These are phyloP conservation scores for Illadopsis cleaveri DNA, from an alignment of 2,113 vertebrate species.

Conservation along the genomic window DNA sequence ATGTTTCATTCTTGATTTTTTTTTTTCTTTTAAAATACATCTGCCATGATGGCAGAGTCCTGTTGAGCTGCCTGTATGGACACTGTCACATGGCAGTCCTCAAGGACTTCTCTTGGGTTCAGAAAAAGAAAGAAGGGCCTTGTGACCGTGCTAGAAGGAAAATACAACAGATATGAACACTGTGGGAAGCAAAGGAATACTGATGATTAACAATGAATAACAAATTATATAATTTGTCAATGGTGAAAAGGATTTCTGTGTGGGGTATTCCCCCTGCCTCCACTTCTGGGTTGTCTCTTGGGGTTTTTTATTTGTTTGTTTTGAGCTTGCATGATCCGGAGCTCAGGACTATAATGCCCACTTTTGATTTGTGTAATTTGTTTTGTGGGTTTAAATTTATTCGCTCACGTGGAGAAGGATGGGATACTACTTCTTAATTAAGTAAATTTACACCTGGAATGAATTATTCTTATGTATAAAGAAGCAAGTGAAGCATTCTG, in stretches of 20 bases:
- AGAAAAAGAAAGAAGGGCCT: neutral
- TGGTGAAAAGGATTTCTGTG: neutral
- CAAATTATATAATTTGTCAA: neutral
- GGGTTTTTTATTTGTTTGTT: neutral
- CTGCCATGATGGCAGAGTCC: neutral
- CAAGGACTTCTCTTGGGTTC: neutral
- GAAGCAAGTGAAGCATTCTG: conserved; percentile 36
- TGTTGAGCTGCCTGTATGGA: neutral
- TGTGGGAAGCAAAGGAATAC: neutral
- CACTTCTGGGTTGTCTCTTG: neutral
- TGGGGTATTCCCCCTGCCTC: neutral
- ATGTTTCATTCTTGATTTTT: neutral
- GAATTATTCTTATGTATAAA: conserved; percentile 11
- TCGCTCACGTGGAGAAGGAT: neutral
- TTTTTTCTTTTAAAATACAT: neutral
- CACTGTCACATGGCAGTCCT: neutral
- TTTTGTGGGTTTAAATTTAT: conserved; percentile 16
- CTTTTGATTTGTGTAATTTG: neutral
- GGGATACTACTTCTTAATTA: conserved; percentile 8
- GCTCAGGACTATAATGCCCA: neutral
- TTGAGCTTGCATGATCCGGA: neutral
- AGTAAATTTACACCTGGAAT: conserved; percentile 34
- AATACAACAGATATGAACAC: neutral
- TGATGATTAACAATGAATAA: neutral
- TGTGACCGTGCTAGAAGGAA: neutral